Percentiles rank a stretch among this genome's conserved stretches.
These are phyloP conservation scores for Turdus rufiventris DNA, from an alignment of 2,113 vertebrate species.

Conservation along the genomic window DNA sequence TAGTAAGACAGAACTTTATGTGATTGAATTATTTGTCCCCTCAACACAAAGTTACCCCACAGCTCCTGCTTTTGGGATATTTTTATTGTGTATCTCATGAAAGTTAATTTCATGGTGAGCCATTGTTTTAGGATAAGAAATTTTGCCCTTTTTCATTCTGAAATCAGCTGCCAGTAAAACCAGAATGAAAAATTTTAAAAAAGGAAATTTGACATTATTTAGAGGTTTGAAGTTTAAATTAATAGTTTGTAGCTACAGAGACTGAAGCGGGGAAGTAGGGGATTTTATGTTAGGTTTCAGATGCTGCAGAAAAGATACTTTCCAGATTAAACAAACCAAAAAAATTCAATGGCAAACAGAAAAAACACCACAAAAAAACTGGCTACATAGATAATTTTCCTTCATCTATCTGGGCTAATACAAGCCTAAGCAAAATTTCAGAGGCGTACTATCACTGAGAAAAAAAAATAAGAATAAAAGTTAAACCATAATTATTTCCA, in stretches of 20 bases:
- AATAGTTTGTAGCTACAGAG: not conserved
- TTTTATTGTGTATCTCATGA: not conserved
- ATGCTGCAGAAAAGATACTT: not conserved
- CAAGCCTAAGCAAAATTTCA: not conserved
- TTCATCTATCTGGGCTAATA: not conserved
- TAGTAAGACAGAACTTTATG: not conserved
- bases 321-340: not conserved
- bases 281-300: not conserved
- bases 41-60: fast-evolving
- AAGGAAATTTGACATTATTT: not conserved
- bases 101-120: not conserved
- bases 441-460: not conserved
- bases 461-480: not conserved
- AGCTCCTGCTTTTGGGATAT: not conserved
- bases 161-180: not conserved
- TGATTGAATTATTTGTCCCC: not conserved
- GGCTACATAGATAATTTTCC: not conserved
- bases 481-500: not conserved
- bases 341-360: not conserved
- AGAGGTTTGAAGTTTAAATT: not conserved
- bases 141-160: not conserved
- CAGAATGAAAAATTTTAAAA: not conserved
- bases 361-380: not conserved
- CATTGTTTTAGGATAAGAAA: not conserved
- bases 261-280: not conserved